phyloP scores from a whole-genome alignment of 2,797 vertebrate genomes.

The Mormyrops boulengeri region DNA sequence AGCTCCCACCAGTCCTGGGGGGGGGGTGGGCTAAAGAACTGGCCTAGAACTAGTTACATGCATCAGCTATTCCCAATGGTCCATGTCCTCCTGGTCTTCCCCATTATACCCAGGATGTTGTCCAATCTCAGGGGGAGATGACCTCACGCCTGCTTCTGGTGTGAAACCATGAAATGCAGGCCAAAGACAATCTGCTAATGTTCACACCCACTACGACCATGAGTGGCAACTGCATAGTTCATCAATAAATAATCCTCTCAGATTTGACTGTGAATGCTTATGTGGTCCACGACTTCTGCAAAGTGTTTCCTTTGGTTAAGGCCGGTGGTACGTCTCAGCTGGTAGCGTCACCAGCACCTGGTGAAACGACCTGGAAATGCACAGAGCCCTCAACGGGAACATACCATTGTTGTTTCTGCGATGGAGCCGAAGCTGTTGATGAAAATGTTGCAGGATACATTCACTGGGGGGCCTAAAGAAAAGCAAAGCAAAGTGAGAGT shows the following conservation, averaged over 20 bases:
- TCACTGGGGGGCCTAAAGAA: constrained; percentile 84
- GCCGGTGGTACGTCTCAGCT: not conserved
- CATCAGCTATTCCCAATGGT: not conserved
- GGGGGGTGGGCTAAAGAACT: not conserved
- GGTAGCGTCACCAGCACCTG: not conserved
- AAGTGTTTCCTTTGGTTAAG: not conserved
- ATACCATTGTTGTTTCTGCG: constrained; percentile 96
- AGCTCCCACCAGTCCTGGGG: not conserved
- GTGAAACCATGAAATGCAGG: not conserved
- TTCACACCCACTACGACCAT: not conserved
- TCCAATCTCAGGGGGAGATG: not conserved
- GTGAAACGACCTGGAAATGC: not conserved
- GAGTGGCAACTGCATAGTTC: not conserved
- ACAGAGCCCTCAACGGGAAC: constrained; percentile 32
- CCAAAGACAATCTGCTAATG: not conserved
- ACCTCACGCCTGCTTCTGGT: not conserved
- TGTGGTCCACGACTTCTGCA: not conserved
- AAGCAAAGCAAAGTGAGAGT: constrained; percentile 23
- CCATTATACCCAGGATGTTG: not conserved
- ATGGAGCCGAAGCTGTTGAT: constrained; percentile 99
- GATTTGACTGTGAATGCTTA: not conserved
- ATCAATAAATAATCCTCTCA: not conserved
- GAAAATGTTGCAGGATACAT: constrained; percentile 97
- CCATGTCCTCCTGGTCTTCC: not conserved
- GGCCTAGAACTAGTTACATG: not conserved